Base-by-base conservation (phyloP, 1,140 invertebrate species). In the Artemia franciscana region DNA sequence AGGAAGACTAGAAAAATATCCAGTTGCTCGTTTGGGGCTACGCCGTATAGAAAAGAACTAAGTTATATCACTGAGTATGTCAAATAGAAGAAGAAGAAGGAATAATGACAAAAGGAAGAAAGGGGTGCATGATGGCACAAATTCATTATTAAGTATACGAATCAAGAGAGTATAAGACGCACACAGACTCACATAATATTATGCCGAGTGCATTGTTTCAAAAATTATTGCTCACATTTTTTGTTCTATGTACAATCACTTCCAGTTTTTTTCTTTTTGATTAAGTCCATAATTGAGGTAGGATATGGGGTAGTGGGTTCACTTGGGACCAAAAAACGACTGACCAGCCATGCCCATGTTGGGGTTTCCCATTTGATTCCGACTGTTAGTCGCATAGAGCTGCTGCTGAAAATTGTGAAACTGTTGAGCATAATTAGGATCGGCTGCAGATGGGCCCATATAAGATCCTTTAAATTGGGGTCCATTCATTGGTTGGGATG, bases 371-470 rank as follows among this genome's bases (percentile, higher is more conserved):
- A 69, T 68, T 51, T 69, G 68, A 65, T 70, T 83, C 65, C 86
- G 78, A 23, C 85, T 88, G 63, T 86, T 86, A 7, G 88, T 93
- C 24, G 89, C 88, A 75, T 93, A 92, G 62, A 92, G 75, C 72
- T 91, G 88, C 71, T 92, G 90, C 70, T 93, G 90, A 77, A 93
- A 92, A 74, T 91, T 89, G 73, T 91, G 88, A 76, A 89, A 92
- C 78, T 91, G 88, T 71, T 90, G 87, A 68, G 88, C 88, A 76
- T 92, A 92, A 71, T 88, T 90, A 12, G 89, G 85, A 77, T 92
- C 88, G 58, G 83, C 80, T 61, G 87, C 88, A 15, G 82, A 85
- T 2, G 86, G 86, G 12, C 86, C 84, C 57, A 88, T 82, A 69
- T 88, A 90, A 51, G 84, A 83, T 66, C 82, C 84, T 70, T 88